Evolutionary conservation across 2,888 invertebrate genomes (phyloP).

Genomic region (Drosophila merina): DNA sequence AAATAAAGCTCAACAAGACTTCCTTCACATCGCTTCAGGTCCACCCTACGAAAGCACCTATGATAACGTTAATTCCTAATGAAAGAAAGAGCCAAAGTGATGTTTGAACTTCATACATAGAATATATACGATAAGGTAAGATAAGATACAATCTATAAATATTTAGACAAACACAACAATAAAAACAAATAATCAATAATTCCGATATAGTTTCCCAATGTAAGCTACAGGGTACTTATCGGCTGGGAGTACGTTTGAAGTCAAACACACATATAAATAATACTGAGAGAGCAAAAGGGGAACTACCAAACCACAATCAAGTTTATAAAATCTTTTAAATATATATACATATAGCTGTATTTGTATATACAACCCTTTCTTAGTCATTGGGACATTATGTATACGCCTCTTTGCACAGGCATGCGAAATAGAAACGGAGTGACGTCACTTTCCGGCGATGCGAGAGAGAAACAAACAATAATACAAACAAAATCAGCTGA

Average conservation of each 20-base stretch:
- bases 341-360: no score
- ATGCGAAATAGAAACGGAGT: conserved; percentile 42
- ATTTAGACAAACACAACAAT: background rate
- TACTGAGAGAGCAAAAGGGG: conserved; percentile 18
- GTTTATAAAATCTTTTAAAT: conserved; percentile 9
- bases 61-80: background rate
- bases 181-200: background rate
- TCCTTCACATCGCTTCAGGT: background rate
- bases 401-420: conserved; percentile 14
- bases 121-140: background rate
- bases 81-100: no score
- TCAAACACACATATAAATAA: background rate
- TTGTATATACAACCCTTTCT: background rate
- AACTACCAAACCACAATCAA: conserved; percentile 18
- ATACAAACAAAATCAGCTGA: conserved; percentile 16
- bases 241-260: background rate
- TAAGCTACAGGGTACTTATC: background rate
- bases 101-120: background rate
- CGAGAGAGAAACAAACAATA: conserved; percentile 30
- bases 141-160: background rate
- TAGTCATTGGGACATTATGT: conserved; percentile 26
- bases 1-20: background rate
- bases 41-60: background rate
- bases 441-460: conserved; percentile 55
- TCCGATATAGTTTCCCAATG: no score